Evolutionary conservation across 2,113 vertebrate species (phyloP).

Genomic region (Scomber japonicus): DNA sequence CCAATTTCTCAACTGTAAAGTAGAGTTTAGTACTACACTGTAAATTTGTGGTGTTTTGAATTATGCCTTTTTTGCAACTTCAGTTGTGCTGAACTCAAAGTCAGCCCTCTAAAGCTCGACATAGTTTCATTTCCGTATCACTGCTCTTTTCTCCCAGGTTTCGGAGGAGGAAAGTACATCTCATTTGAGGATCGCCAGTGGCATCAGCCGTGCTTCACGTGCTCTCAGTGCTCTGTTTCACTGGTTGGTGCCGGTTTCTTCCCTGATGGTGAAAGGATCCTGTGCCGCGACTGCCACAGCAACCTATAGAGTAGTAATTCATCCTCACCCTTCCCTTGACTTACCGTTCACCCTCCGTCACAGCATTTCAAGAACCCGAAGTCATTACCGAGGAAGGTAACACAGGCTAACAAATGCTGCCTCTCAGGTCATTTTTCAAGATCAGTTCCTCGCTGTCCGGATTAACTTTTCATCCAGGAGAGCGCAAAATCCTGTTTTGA

Average conservation of each 20-base stretch:
- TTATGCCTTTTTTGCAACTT: too few species aligned
- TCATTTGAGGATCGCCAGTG: constrained; percentile 98
- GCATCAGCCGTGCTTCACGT: constrained; percentile 98
- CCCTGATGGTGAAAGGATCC: constrained; percentile 90
- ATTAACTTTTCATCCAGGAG: constrained; percentile 32
- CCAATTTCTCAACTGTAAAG: too few species aligned
- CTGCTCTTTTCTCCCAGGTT: constrained; percentile 83
- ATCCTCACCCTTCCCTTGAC: background rate
- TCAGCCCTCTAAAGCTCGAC: background rate
- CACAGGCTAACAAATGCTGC: constrained; percentile 57
- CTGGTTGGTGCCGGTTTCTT: constrained; percentile 97
- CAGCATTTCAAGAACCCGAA: constrained; percentile 44
- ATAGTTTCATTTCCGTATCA: background rate
- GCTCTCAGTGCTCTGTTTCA: constrained; percentile 91
- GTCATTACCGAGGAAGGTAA: constrained; percentile 55
- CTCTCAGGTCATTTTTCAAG: constrained; percentile 60
- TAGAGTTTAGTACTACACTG: too few species aligned
- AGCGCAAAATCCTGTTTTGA: constrained; percentile 30
- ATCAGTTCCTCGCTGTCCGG: constrained; percentile 23
- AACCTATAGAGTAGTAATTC: constrained; percentile 85
- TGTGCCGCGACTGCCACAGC: constrained; percentile 94
- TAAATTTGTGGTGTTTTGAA: too few species aligned
- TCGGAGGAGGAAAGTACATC: constrained; percentile 97
- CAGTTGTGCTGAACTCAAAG: background rate
- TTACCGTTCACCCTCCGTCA: constrained; percentile 18